Conservation (phyloP, 2,888 invertebrate species). For the Epirrhoe alternata region DNA sequence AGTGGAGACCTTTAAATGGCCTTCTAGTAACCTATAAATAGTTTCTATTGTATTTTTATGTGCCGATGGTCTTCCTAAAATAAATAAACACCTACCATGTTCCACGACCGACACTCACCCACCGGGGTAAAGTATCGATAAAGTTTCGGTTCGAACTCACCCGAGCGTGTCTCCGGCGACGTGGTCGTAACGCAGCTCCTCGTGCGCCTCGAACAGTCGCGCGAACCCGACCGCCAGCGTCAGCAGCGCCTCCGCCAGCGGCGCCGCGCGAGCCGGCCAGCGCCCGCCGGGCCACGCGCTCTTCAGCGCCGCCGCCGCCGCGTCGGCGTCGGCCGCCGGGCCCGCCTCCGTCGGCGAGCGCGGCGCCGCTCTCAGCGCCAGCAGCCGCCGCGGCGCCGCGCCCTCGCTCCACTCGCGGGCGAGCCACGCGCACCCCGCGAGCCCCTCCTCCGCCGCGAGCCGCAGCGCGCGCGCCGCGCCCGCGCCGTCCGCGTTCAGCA, state of each 20-base stretch:
- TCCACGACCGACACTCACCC: no score
- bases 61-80: no score
- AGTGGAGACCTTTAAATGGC: no score
- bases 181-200: conserved; percentile 27
- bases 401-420: conserved; percentile 55
- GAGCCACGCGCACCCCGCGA: conserved; percentile 77
- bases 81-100: no score
- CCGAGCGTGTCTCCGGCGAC: neutral
- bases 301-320: conserved; percentile 41
- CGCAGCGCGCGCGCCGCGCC: conserved; percentile 89
- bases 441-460: conserved; percentile 61
- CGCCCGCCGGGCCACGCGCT: conserved; percentile 12
- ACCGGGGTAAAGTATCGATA: no score
- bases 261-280: conserved; percentile 1
- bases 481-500: conserved; percentile 89
- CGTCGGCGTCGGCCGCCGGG: conserved; percentile 38
- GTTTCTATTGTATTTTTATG: no score
- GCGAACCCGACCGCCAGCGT: conserved; percentile 34
- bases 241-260: conserved; percentile 34
- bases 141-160: no score
- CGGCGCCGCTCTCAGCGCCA: neutral
- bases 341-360: conserved; percentile 34
- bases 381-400: conserved; percentile 13
- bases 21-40: no score
- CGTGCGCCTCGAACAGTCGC: conserved; percentile 22